phyloP scores from a whole-genome alignment of 92 coral and sea anemone genomes.

The Phenganax stokvisi region DNA sequence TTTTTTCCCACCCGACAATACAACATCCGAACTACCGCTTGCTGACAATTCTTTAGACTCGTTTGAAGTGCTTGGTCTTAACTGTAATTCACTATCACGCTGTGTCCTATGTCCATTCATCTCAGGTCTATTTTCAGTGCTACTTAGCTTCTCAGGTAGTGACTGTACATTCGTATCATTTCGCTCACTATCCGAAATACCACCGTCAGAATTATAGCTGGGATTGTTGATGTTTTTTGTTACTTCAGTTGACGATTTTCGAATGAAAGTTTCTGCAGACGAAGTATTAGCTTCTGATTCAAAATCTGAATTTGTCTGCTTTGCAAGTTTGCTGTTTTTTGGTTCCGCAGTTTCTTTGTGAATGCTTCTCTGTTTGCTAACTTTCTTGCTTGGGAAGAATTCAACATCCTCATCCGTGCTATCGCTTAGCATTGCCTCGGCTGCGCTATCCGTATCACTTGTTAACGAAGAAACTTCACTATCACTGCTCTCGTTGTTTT shows the following conservation, averaged over 20 bases:
- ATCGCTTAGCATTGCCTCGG: constrained; percentile 4
- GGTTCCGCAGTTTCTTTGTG: not conserved
- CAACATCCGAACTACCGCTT: constrained; percentile 35
- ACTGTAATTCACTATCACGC: not conserved
- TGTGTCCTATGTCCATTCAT: not conserved
- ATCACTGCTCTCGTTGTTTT: constrained; percentile 19
- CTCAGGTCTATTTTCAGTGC: not conserved
- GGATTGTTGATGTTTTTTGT: not conserved
- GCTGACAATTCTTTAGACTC: not conserved
- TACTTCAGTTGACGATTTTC: not conserved
- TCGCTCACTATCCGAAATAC: not conserved
- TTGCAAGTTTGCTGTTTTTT: not conserved
- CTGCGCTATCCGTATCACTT: constrained; percentile 32
- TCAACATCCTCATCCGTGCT: constrained; percentile 3
- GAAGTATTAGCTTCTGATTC: not conserved
- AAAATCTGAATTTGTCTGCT: not conserved
- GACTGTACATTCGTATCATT: not conserved
- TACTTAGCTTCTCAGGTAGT: constrained; percentile 5
- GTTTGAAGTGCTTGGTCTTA: not conserved
- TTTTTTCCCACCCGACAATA: not conserved
- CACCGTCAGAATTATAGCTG: not conserved
- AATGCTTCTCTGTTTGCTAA: not conserved
- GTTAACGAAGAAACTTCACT: constrained; percentile 1
- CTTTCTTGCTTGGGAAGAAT: not conserved
- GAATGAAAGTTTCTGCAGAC: not conserved